Conservation (phyloP, 2,113 vertebrate species). For the Stictonetta naevosa region DNA sequence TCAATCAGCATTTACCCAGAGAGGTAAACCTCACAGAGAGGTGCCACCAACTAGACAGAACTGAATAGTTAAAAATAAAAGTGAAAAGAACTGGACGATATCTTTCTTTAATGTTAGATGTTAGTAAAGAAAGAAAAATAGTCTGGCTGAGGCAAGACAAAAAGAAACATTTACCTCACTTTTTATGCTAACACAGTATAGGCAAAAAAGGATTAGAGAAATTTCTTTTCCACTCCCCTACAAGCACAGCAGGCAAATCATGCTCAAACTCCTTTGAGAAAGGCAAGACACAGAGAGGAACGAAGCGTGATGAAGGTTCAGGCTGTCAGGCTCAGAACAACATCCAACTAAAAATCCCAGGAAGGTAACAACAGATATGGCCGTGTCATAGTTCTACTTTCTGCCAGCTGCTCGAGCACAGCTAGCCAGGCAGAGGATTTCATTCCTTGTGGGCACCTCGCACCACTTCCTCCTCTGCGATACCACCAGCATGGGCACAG, state of each 20-base stretch:
- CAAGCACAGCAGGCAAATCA: neutral
- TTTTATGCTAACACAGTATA: neutral
- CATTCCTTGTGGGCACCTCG: neutral
- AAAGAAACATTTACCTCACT: neutral
- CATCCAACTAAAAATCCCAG: neutral
- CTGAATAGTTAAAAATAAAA: neutral
- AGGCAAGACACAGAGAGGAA: neutral
- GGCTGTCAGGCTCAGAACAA: neutral
- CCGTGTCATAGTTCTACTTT: neutral
- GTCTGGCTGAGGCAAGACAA: neutral
- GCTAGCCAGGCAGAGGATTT: neutral
- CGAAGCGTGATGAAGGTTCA: neutral
- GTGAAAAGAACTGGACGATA: neutral
- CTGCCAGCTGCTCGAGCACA: accelerated
- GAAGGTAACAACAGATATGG: neutral
- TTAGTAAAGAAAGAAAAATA: neutral
- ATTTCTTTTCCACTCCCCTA: neutral
- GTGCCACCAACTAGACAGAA: neutral
- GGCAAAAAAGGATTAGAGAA: neutral
- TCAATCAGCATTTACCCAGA: neutral
- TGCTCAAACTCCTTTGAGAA: neutral
- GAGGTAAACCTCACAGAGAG: neutral
- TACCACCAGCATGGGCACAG: neutral
- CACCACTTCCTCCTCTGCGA: neutral
- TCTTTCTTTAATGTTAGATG: neutral